Conservation (phyloP, 2,888 invertebrate species). For the Amphimallon solstitiale region DNA sequence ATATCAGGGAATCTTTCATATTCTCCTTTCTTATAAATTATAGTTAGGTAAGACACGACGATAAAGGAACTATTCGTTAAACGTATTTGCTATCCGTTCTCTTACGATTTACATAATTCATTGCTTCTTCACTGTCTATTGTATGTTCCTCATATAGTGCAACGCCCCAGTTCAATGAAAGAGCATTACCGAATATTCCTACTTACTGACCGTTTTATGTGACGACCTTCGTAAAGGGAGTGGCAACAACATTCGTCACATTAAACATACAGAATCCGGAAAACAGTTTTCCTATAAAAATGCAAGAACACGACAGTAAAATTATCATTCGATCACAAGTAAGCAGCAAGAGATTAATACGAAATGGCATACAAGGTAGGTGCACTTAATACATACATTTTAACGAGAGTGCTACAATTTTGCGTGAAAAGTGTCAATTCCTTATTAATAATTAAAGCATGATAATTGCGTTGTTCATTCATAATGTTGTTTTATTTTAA, state of each 20-base stretch:
- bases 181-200: constrained; percentile 6
- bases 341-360: not conserved
- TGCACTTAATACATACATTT: not conserved
- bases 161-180: constrained; percentile 1
- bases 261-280: constrained; percentile 23
- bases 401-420: not conserved
- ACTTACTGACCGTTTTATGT: not conserved
- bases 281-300: constrained; percentile 17
- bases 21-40: too few relatives aligned
- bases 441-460: not conserved
- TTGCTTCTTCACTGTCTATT: too few relatives aligned
- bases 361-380: constrained; percentile 32
- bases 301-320: not conserved
- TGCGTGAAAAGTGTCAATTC: not conserved
- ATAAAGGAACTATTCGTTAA: too few relatives aligned
- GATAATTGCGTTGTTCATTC: not conserved
- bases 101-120: too few relatives aligned
- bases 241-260: constrained; percentile 18
- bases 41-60: too few relatives aligned
- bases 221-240: constrained; percentile 27
- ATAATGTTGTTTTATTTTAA: constrained; percentile 2
- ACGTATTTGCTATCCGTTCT: too few relatives aligned
- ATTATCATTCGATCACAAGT: constrained; percentile 13
- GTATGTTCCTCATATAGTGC: too few relatives aligned
- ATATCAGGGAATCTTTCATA: too few relatives aligned